Evolutionary conservation across 2,797 vertebrate species (phyloP).

Genomic region (Pristis pectinata): DNA sequence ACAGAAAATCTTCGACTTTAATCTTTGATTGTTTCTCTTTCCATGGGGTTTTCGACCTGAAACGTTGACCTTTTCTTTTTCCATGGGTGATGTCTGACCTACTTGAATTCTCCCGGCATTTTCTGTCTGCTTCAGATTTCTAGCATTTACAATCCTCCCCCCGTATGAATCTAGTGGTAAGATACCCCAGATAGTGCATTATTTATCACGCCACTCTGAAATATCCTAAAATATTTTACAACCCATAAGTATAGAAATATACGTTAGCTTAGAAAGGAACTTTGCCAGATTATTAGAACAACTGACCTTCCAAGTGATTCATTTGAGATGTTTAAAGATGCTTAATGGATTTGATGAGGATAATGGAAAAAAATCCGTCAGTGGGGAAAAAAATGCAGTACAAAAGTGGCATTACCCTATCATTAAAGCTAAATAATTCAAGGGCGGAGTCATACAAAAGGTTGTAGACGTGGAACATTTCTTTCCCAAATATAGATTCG

Average conservation of each 20-base stretch:
- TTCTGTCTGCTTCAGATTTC: too few relatives aligned
- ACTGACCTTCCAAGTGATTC: not conserved
- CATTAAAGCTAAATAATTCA: not conserved
- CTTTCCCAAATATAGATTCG: not conserved
- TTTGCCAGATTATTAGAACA: not conserved
- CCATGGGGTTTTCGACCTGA: too few relatives aligned
- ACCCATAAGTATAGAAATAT: not conserved
- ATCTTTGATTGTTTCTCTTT: not conserved
- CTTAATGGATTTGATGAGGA: not conserved
- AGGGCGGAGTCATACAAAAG: not conserved
- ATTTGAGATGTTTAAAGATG: not conserved
- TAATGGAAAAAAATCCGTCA: not conserved
- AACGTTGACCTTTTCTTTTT: too few relatives aligned
- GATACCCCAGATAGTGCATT: not conserved
- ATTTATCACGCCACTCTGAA: not conserved
- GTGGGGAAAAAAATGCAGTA: not conserved
- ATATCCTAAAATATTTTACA: not conserved
- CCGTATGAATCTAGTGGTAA: too few relatives aligned
- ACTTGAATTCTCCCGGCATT: too few relatives aligned
- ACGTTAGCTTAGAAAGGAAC: not conserved
- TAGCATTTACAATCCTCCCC: too few relatives aligned
- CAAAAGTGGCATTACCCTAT: not conserved
- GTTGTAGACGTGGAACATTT: not conserved
- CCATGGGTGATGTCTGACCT: too few relatives aligned
- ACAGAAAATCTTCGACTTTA: not conserved